phyloP scores from a whole-genome alignment of 2,888 invertebrate species.

The Epistrophella euchroma region DNA sequence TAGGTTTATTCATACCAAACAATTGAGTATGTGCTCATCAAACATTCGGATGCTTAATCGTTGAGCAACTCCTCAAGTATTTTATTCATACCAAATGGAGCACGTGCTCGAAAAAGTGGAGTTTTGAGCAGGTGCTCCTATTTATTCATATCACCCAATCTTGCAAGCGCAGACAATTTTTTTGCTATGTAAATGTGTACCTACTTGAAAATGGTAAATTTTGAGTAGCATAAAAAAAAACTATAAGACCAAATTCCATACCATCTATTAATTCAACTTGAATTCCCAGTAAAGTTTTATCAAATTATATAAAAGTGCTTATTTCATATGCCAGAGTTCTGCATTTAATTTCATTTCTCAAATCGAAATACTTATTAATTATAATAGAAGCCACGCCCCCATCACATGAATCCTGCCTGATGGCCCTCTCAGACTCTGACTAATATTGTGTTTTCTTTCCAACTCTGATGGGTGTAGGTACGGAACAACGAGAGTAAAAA shows the following conservation, averaged over 20 bases:
- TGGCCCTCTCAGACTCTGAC: conserved; percentile 1
- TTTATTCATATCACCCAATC: too few species aligned
- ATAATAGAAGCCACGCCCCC: conserved; percentile 58
- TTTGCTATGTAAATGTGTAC: too few species aligned
- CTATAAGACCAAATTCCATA: neutral
- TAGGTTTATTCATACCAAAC: too few species aligned
- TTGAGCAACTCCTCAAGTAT: too few species aligned
- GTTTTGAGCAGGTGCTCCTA: too few species aligned
- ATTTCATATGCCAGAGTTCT: conserved; percentile 9
- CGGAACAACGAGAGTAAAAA: conserved; percentile 51
- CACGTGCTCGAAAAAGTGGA: too few species aligned
- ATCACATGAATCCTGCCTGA: conserved; percentile 52
- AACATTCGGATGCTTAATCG: too few species aligned
- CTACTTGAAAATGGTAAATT: neutral
- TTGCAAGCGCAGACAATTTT: too few species aligned
- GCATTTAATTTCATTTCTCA: conserved; percentile 44
- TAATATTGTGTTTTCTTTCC: conserved; percentile 57
- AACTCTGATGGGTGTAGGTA: neutral
- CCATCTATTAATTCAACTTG: neutral
- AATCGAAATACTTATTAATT: conserved; percentile 59
- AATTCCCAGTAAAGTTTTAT: neutral
- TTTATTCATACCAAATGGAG: too few species aligned
- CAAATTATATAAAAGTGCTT: conserved; percentile 3
- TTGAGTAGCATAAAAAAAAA: neutral
- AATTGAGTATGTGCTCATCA: too few species aligned